These are phyloP conservation scores for Odontamblyopus lacepedii DNA, from an alignment of 2,797 vertebrate genomes.

Conservation along the genomic window DNA sequence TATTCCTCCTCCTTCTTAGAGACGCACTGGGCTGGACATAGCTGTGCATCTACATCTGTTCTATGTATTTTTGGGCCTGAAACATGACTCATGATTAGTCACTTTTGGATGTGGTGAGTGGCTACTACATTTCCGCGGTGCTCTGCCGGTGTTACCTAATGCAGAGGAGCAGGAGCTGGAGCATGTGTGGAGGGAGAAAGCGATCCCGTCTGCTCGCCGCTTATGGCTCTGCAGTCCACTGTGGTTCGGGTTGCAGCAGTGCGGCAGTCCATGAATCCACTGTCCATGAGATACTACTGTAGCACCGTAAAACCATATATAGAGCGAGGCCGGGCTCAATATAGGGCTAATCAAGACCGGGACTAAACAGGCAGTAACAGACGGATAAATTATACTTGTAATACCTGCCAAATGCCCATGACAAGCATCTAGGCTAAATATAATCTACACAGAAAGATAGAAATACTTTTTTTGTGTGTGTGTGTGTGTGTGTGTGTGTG, in stretches of 20 bases:
- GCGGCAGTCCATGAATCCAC: conserved; percentile 37
- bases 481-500: no score
- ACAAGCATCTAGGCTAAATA: no score
- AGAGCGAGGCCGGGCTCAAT: background rate
- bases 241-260: conserved; percentile 57
- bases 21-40: background rate
- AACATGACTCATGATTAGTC: conserved; percentile 11
- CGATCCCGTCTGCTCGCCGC: conserved; percentile 45
- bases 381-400: no score
- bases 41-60: background rate
- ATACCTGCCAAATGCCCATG: no score
- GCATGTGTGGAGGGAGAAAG: conserved; percentile 46
- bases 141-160: conserved; percentile 29
- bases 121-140: background rate
- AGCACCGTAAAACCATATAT: conserved; percentile 21
- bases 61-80: conserved; percentile 6
- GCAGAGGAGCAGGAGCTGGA: conserved; percentile 28
- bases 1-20: background rate
- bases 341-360: background rate
- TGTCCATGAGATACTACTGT: conserved; percentile 5
- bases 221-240: conserved; percentile 53
- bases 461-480: no score
- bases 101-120: background rate
- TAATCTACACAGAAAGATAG: no score
- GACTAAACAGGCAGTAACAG: no score